Evolutionary conservation across 2,113 vertebrate genomes (phyloP).

Genomic region (Himantopus leucocephalus): DNA sequence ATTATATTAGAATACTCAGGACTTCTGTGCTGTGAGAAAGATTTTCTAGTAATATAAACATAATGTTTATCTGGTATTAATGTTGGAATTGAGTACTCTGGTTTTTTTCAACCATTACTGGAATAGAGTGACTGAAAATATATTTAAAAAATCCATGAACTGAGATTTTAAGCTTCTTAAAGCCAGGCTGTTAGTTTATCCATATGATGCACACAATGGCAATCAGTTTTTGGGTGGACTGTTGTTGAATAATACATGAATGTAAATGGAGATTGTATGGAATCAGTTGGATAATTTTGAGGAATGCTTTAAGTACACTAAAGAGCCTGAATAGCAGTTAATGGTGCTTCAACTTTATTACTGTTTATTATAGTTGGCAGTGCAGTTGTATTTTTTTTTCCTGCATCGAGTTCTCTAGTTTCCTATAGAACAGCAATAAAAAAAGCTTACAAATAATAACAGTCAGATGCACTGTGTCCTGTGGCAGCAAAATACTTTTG

Average conservation of each 20-base stretch:
- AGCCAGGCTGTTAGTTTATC: constrained; percentile 14
- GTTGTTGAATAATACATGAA: constrained; percentile 66
- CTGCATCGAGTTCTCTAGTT: constrained; percentile 14
- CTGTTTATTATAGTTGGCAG: constrained; percentile 59
- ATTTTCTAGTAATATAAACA: background rate
- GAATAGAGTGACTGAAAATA: background rate
- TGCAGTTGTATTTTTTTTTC: constrained; percentile 18
- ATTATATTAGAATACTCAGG: background rate
- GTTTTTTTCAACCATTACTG: background rate
- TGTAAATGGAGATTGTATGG: constrained; percentile 56
- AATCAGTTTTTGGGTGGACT: constrained; percentile 52
- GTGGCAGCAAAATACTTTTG: constrained; percentile 18
- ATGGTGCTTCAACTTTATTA: constrained; percentile 66
- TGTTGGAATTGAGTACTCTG: background rate
- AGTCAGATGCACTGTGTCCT: constrained; percentile 12
- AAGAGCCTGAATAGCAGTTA: constrained; percentile 63
- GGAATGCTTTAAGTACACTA: constrained; percentile 57
- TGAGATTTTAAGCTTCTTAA: constrained; percentile 17
- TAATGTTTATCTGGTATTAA: background rate
- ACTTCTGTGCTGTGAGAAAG: background rate
- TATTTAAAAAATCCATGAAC: background rate
- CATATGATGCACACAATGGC: constrained; percentile 18
- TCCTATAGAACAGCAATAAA: constrained; percentile 53
- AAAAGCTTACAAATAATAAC: constrained; percentile 42
- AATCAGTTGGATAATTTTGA: constrained; percentile 61